phyloP scores from a whole-genome alignment of 2,888 invertebrate species.

The Leptinotarsa peninsularis region DNA sequence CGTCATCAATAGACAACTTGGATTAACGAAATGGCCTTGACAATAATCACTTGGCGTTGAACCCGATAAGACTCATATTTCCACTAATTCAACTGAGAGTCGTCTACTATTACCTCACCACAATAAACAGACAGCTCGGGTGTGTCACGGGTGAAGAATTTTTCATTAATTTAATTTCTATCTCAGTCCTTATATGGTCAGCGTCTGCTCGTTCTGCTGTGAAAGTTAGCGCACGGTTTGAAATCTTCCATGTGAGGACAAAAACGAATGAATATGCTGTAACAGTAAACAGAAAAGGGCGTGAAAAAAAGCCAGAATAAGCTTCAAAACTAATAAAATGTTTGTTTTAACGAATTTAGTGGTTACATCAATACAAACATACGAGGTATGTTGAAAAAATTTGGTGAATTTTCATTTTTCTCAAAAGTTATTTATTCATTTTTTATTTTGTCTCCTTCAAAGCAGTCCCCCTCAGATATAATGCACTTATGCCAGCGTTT shows the following conservation, averaged over 20 bases:
- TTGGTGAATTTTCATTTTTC: too few relatives aligned
- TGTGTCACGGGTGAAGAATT: constrained; percentile 38
- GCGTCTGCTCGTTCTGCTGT: constrained; percentile 10
- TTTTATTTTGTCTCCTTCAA: too few relatives aligned
- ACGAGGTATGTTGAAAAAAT: too few relatives aligned
- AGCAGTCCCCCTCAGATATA: too few relatives aligned
- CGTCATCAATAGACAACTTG: too few relatives aligned
- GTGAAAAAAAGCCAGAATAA: neutral
- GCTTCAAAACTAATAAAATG: too few relatives aligned
- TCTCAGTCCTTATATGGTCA: constrained; percentile 10
- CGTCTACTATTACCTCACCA: constrained; percentile 13
- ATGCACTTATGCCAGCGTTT: too few relatives aligned
- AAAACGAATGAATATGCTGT: neutral
- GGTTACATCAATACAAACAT: too few relatives aligned
- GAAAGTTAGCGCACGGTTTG: neutral
- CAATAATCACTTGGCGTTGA: constrained; percentile 2
- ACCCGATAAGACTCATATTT: constrained; percentile 1
- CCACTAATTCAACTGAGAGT: constrained; percentile 3
- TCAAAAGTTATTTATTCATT: too few relatives aligned
- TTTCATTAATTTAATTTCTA: constrained; percentile 22
- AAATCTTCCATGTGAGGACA: constrained; percentile 15
- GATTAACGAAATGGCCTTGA: neutral
- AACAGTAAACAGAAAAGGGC: constrained; percentile 3
- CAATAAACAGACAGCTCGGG: constrained; percentile 19
- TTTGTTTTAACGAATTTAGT: too few relatives aligned